phyloP scores from a whole-genome alignment of 2,888 invertebrate species.

The Drosophila multiciliata region DNA sequence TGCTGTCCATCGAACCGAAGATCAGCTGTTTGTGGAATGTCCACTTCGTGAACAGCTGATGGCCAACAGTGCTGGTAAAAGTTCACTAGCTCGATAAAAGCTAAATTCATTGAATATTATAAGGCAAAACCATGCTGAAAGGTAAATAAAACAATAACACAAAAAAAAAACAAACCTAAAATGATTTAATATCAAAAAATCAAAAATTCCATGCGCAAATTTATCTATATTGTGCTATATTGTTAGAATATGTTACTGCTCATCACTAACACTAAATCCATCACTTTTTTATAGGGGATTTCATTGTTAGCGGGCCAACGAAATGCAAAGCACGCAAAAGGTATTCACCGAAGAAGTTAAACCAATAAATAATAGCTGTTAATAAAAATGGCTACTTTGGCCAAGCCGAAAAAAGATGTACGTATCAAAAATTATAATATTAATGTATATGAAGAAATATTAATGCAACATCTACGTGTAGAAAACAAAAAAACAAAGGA shows the following conservation, averaged over 20 bases:
- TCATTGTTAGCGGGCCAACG: constrained; percentile 45
- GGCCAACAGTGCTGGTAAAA: constrained; percentile 33
- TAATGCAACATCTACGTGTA: constrained; percentile 37
- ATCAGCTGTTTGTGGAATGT: constrained; percentile 51
- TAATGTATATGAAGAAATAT: neutral
- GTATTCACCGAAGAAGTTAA: neutral
- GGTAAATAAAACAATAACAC: neutral
- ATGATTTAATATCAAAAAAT: neutral
- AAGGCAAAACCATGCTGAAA: neutral
- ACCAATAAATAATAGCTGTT: constrained; percentile 5
- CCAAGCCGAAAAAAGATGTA: constrained; percentile 83
- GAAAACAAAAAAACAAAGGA: constrained; percentile 64
- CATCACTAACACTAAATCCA: constrained; percentile 34
- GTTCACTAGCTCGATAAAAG: neutral
- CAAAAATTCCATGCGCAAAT: neutral
- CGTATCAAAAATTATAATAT: constrained; percentile 14
- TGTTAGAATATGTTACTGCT: neutral
- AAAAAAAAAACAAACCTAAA: too few relatives aligned
- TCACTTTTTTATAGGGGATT: constrained; percentile 45
- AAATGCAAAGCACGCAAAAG: constrained; percentile 35
- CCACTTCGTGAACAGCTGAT: constrained; percentile 39
- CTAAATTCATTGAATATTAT: neutral
- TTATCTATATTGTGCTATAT: neutral
- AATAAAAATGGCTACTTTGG: constrained; percentile 83
- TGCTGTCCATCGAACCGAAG: constrained; percentile 31